Percentiles rank a stretch among this genome's conserved stretches.
Evolutionary conservation across 2,797 vertebrate genomes (phyloP).

Genomic region (Microcaecilia unicolor): DNA sequence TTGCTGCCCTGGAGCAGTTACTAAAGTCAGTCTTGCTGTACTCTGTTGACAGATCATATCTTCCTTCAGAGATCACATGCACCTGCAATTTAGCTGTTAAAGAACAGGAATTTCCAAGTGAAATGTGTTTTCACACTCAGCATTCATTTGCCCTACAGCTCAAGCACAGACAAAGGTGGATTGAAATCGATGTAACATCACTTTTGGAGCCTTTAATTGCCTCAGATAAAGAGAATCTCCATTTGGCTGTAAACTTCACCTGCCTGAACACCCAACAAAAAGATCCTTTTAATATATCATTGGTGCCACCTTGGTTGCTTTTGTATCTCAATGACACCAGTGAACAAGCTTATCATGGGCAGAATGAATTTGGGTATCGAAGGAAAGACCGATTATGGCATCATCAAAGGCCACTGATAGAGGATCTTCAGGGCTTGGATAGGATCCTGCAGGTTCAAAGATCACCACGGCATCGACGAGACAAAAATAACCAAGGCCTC

Average conservation of each 20-base stretch:
- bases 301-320: constrained; percentile 70
- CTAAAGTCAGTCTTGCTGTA: constrained; percentile 83
- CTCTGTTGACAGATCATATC: constrained; percentile 49
- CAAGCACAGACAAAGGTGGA: constrained; percentile 55
- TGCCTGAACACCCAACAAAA: constrained; percentile 41
- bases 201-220: constrained; percentile 71
- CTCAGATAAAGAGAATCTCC: constrained; percentile 55
- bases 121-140: constrained; percentile 38
- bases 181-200: constrained; percentile 77
- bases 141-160: constrained; percentile 49
- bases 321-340: constrained; percentile 84
- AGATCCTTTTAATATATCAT: constrained; percentile 20
- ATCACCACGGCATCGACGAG: constrained; percentile 46
- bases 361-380: background rate
- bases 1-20: constrained; percentile 70
- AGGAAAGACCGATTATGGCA: background rate
- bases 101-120: constrained; percentile 34
- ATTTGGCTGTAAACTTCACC: constrained; percentile 69
- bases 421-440: background rate
- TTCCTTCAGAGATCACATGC: constrained; percentile 35
- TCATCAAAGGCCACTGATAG: background rate
- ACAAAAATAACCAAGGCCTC: constrained; percentile 22
- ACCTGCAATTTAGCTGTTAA: constrained; percentile 57
- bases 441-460: background rate
- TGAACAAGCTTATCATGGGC: constrained; percentile 53